Conservation (phyloP, 2,797 vertebrate species). For the Acanthurus leucopareius region DNA sequence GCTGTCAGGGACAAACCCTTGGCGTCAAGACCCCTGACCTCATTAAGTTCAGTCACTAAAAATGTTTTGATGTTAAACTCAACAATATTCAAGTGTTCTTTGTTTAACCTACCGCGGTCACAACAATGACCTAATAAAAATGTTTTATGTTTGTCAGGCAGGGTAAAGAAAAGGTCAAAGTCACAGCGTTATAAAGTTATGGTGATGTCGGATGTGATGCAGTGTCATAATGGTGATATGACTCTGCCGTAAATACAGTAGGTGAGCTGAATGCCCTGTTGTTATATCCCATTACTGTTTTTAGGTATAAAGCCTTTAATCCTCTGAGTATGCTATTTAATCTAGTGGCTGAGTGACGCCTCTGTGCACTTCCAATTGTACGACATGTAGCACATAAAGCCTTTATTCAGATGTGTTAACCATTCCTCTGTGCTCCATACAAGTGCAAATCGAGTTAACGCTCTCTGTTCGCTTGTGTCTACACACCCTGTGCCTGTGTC, state of each 20-base stretch:
- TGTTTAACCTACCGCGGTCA: conserved; percentile 50
- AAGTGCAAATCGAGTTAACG: conserved; percentile 87
- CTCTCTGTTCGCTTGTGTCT: conserved; percentile 76
- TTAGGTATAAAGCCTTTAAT: conserved; percentile 77
- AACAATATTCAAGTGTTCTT: conserved; percentile 62
- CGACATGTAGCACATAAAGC: conserved; percentile 73
- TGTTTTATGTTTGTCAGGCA: conserved; percentile 27
- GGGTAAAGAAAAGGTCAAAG: conserved; percentile 13
- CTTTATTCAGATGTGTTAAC: conserved; percentile 84
- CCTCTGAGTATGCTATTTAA: conserved; percentile 78
- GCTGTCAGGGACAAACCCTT: conserved; percentile 63
- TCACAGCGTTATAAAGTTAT: background rate
- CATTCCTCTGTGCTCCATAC: conserved; percentile 80
- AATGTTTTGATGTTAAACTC: conserved; percentile 74
- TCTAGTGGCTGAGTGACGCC: conserved; percentile 78
- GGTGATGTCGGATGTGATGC: background rate
- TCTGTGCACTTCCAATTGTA: conserved; percentile 77
- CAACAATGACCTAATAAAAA: conserved; percentile 28
- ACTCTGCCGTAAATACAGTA: conserved; percentile 56
- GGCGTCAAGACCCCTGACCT: conserved; percentile 70
- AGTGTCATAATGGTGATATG: conserved; percentile 21
- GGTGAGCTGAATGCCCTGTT: conserved; percentile 62
- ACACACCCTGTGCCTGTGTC: conserved; percentile 77
- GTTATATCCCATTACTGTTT: conserved; percentile 61
- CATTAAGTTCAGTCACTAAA: conserved; percentile 62